A percentile compares a stretch with the other conserved stretches of the same genome.
Evolutionary conservation across 2,113 vertebrate species (phyloP).

Genomic region (Chlamydotis undulata): DNA sequence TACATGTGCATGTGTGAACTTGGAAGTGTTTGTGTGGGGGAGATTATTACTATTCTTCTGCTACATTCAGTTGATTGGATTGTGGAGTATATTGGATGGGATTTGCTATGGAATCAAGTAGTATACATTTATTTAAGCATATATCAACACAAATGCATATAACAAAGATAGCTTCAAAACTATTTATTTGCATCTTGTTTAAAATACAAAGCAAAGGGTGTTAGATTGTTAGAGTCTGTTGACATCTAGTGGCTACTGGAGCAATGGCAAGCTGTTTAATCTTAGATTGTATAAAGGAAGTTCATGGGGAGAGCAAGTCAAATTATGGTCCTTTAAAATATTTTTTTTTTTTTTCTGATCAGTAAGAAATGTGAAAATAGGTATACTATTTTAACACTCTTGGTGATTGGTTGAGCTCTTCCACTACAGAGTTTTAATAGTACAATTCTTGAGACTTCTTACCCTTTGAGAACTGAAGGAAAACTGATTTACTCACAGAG

Average conservation of each 20-base stretch:
- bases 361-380: not conserved
- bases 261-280: not conserved
- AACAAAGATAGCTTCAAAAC: not conserved
- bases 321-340: not conserved
- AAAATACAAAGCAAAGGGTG: not conserved
- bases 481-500: not conserved
- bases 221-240: not conserved
- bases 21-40: not conserved
- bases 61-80: not conserved
- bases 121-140: not conserved
- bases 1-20: not conserved
- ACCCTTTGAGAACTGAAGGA: not conserved
- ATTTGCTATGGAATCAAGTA: not conserved
- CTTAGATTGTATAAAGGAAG: not conserved
- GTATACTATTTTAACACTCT: not conserved
- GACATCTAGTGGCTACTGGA: constrained; percentile 45
- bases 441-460: not conserved
- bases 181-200: not conserved
- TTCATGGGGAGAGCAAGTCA: not conserved
- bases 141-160: not conserved
- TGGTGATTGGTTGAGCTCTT: not conserved
- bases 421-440: not conserved
- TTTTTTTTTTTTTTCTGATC: not conserved
- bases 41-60: not conserved
- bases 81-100: not conserved